Evolutionary conservation across 2,113 vertebrate species (phyloP).

Genomic region (Cyprinus carpio): DNA sequence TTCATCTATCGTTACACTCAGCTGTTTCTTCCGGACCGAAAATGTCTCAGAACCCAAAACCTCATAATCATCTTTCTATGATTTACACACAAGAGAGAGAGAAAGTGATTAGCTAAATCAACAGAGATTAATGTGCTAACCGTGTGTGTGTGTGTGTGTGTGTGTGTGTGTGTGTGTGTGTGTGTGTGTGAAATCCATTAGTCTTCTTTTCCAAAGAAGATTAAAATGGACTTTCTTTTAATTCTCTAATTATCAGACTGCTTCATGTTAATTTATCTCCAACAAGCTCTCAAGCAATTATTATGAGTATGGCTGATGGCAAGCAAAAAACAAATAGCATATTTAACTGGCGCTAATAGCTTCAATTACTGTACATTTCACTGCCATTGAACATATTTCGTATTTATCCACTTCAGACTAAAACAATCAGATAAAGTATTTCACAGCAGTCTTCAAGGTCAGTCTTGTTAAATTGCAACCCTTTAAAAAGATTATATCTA

Average conservation of each 20-base stretch:
- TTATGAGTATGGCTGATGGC: slow-evolving; percentile 60
- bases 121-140: slow-evolving; percentile 67
- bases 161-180: neutral
- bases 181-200: slow-evolving; percentile 57
- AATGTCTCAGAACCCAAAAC: slow-evolving; percentile 42
- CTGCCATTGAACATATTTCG: slow-evolving; percentile 36
- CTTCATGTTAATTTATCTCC: slow-evolving; percentile 61
- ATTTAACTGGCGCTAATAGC: slow-evolving; percentile 65
- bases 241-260: slow-evolving; percentile 66
- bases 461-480: neutral
- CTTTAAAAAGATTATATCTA: neutral
- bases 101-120: slow-evolving; percentile 69
- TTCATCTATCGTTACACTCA: slow-evolving; percentile 63
- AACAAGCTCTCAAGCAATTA: slow-evolving; percentile 62
- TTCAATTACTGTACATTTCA: slow-evolving; percentile 59
- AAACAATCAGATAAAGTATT: slow-evolving; percentile 18
- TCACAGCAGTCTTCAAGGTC: neutral
- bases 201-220: slow-evolving; percentile 66
- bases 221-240: slow-evolving; percentile 64
- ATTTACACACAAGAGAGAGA: slow-evolving; percentile 62
- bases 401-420: slow-evolving; percentile 30
- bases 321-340: slow-evolving; percentile 64
- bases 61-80: slow-evolving; percentile 65
- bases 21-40: slow-evolving; percentile 25
- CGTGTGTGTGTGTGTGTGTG: slow-evolving; percentile 10